These are phyloP conservation scores for Palythoa caribaeorum DNA, from an alignment of 92 coral and sea anemone species.

Conservation along the genomic window DNA sequence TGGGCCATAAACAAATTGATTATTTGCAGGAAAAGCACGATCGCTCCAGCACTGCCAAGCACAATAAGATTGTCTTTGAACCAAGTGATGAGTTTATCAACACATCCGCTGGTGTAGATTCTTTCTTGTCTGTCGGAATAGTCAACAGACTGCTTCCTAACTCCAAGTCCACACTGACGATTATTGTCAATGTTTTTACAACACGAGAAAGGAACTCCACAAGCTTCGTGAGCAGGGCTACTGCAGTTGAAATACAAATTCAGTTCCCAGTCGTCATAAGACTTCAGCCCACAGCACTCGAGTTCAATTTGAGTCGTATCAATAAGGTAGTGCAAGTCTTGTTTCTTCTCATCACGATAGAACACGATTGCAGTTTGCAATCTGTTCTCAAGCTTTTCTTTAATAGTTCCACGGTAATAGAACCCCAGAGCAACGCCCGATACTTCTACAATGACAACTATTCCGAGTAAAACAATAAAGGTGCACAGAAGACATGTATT, in stretches of 20 bases:
- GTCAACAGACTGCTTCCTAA: conserved; percentile 40
- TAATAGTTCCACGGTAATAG: conserved; percentile 53
- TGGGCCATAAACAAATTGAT: conserved; percentile 66
- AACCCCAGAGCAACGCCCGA: conserved; percentile 62
- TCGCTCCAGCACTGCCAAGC: conserved; percentile 59
- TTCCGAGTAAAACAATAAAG: conserved; percentile 48
- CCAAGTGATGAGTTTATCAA: conserved; percentile 59
- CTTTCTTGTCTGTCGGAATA: neutral
- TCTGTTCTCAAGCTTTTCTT: conserved; percentile 46
- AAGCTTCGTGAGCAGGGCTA: conserved; percentile 60
- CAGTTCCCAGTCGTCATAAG: conserved; percentile 68
- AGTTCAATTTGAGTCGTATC: conserved; percentile 72
- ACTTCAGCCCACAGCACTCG: conserved; percentile 68
- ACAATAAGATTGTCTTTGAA: conserved; percentile 60
- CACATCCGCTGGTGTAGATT: conserved; percentile 72
- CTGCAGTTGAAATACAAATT: conserved; percentile 75
- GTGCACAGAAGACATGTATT: conserved; percentile 67
- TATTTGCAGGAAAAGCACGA: conserved; percentile 57
- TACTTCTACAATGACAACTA: conserved; percentile 58
- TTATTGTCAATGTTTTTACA: conserved; percentile 65
- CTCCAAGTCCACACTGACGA: conserved; percentile 77
- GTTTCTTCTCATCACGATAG: conserved; percentile 68
- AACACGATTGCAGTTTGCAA: conserved; percentile 46
- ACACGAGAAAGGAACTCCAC: conserved; percentile 82
- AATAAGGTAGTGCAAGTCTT: conserved; percentile 69